phyloP scores from a whole-genome alignment of 2,797 vertebrate genomes.

The Nyctibius grandis region DNA sequence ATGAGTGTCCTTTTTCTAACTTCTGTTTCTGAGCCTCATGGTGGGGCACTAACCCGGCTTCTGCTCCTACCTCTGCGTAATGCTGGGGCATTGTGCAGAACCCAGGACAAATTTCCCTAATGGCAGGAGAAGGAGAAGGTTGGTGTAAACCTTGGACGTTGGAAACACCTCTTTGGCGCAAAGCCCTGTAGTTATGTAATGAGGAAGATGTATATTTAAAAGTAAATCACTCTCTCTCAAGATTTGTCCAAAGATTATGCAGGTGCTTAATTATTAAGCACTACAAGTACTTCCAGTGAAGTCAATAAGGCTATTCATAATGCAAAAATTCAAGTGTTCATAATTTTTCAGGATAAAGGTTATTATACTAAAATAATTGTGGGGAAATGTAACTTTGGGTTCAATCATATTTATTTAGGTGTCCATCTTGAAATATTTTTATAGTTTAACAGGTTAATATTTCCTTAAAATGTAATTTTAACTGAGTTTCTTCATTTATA shows the following conservation, averaged over 20 bases:
- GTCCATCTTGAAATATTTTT: background rate
- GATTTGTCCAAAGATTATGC: background rate
- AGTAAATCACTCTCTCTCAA: background rate
- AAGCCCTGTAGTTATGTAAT: background rate
- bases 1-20: background rate
- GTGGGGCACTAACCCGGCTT: background rate
- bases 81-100: fast-evolving
- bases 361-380: background rate
- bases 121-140: background rate
- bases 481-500: background rate
- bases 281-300: background rate
- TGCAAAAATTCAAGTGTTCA: background rate
- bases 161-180: background rate
- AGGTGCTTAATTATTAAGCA: constrained; percentile 6
- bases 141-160: background rate
- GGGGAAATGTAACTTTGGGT: background rate
- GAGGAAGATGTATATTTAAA: background rate
- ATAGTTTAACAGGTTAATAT: background rate
- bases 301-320: background rate
- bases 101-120: background rate
- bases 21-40: background rate
- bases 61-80: background rate
- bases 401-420: background rate
- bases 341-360: background rate
- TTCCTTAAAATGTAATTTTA: background rate